phyloP scores from a whole-genome alignment of 1,140 invertebrate species.

The Heliothis virescens region DNA sequence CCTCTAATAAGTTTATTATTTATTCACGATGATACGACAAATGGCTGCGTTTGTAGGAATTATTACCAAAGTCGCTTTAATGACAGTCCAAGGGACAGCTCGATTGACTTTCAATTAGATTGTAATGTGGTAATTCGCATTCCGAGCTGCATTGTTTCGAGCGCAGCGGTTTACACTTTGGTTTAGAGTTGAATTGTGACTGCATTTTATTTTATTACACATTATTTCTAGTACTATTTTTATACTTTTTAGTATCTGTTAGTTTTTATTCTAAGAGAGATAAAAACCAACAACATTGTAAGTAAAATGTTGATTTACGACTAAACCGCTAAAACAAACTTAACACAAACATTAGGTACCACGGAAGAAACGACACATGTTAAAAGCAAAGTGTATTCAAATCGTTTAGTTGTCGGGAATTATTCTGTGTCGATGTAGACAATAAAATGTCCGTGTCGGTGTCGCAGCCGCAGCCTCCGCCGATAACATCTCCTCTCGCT shows the following conservation, averaged over 20 bases:
- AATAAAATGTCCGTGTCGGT: conserved; percentile 59
- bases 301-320: background rate
- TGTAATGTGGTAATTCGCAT: conserved; percentile 18
- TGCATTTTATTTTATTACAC: background rate
- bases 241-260: background rate
- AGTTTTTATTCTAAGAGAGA: background rate
- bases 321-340: background rate
- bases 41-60: conserved; percentile 9
- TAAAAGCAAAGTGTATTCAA: conserved; percentile 27
- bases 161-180: background rate
- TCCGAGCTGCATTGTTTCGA: background rate
- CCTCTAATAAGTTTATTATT: conserved; percentile 18
- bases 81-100: conserved; percentile 10
- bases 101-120: conserved; percentile 22
- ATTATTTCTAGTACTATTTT: background rate
- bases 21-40: conserved; percentile 35
- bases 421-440: conserved; percentile 60
- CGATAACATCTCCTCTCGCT: conserved; percentile 70
- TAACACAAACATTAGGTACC: background rate
- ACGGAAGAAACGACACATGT: conserved; percentile 28
- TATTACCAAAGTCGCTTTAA: conserved; percentile 16
- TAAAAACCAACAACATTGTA: background rate
- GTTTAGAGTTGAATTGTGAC: background rate
- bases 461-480: conserved; percentile 59
- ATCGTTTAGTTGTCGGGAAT: conserved; percentile 45